phyloP scores from a whole-genome alignment of 92 coral and sea anemone genomes.

The Epizoanthus fatuus region DNA sequence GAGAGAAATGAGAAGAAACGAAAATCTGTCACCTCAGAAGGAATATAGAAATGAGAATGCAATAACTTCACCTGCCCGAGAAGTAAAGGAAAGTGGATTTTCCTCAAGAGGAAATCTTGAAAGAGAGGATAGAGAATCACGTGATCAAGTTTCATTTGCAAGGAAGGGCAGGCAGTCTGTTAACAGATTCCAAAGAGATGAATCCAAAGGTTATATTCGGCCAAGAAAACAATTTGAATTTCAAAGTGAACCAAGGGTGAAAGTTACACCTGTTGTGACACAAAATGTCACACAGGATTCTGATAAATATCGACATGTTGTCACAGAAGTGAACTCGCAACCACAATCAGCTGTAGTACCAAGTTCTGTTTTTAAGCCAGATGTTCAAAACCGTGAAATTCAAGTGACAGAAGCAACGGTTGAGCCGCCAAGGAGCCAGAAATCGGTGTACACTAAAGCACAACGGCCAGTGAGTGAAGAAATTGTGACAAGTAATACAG shows the following conservation, averaged over 20 bases:
- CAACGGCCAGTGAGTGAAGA: slow-evolving; percentile 24
- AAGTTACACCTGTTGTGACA: not conserved
- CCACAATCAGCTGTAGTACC: not conserved
- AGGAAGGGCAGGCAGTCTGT: slow-evolving; percentile 29
- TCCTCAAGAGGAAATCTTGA: not conserved
- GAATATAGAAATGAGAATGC: not conserved
- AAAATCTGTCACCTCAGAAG: not conserved
- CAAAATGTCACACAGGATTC: not conserved
- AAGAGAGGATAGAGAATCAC: not conserved
- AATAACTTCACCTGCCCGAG: not conserved
- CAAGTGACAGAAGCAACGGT: too few species aligned
- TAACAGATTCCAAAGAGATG: not conserved
- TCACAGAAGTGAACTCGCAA: not conserved
- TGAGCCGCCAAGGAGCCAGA: not conserved
- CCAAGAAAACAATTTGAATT: not conserved
- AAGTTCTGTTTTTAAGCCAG: not conserved
- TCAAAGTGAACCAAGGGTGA: slow-evolving; percentile 11
- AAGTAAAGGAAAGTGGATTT: not conserved
- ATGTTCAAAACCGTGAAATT: not conserved
- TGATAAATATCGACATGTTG: not conserved
- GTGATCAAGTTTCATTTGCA: not conserved
- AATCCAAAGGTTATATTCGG: not conserved
- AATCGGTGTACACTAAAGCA: not conserved
- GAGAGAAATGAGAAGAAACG: not conserved
- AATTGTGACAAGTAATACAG: not conserved